phyloP scores from a whole-genome alignment of 2,888 invertebrate species.

The Chaitophorus viminalis region DNA sequence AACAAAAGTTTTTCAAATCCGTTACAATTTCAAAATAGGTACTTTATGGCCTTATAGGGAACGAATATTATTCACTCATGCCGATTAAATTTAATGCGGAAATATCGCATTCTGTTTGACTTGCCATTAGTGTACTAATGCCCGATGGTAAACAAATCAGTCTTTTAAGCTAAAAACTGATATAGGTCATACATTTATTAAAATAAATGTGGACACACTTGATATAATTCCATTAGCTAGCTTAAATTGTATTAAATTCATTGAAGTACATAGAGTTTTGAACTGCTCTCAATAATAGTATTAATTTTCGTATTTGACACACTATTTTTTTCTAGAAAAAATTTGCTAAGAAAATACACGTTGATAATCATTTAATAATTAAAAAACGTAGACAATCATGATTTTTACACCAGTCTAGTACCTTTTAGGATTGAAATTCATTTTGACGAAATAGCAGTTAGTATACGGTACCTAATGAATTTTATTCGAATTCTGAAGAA shows the following conservation, averaged over 20 bases:
- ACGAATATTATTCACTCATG: background rate
- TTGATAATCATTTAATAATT: no score
- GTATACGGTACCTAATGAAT: no score
- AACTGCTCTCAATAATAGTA: background rate
- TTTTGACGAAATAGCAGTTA: no score
- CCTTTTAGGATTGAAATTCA: no score
- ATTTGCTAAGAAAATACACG: no score
- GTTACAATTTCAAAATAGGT: background rate
- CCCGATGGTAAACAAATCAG: background rate
- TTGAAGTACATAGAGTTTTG: background rate
- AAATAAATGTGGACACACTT: background rate
- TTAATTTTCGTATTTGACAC: background rate
- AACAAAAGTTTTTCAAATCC: background rate
- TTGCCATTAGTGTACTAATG: conserved; percentile 1
- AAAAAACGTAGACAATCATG: no score
- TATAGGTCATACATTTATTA: background rate
- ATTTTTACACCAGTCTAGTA: no score
- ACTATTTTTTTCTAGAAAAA: no score
- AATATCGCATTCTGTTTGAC: background rate
- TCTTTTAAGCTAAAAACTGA: background rate
- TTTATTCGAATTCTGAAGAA: no score
- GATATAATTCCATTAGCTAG: background rate
- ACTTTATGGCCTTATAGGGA: background rate
- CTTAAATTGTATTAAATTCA: background rate
- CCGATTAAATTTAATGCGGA: background rate